Percentiles rank a stretch among this genome's conserved stretches.
Evolutionary conservation across 2,113 vertebrate species (phyloP).

Genomic region (Tricholaema leucomelas): DNA sequence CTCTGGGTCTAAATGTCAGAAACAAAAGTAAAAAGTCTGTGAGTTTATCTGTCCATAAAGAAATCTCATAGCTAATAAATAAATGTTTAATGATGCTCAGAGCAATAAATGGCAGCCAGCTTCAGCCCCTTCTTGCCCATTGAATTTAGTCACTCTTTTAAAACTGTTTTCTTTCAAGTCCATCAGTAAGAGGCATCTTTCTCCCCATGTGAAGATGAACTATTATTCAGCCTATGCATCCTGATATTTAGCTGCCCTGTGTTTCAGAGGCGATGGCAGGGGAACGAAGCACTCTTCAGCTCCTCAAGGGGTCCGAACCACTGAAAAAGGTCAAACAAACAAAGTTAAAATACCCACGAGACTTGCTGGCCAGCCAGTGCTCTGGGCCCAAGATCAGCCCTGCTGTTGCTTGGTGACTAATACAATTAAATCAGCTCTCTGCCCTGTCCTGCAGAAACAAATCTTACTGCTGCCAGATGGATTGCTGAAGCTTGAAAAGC

Average conservation of each 20-base stretch:
- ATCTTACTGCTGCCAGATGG: slow-evolving; percentile 69
- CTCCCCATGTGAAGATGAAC: not conserved
- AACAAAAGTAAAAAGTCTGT: not conserved
- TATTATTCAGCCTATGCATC: not conserved
- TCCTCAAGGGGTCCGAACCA: slow-evolving; percentile 19
- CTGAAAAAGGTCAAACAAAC: slow-evolving; percentile 51
- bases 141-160: not conserved
- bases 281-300: slow-evolving; percentile 1
- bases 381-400: slow-evolving; percentile 52
- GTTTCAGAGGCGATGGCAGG: not conserved
- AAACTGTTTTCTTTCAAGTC: not conserved
- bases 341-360: slow-evolving; percentile 37
- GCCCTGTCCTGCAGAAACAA: slow-evolving; percentile 38
- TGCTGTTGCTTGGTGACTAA: slow-evolving; percentile 71
- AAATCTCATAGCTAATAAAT: not conserved
- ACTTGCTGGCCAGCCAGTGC: slow-evolving; percentile 26
- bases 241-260: not conserved
- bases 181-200: not conserved
- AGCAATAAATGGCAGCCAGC: not conserved
- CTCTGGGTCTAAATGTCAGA: not conserved
- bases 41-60: not conserved
- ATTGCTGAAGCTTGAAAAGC: slow-evolving; percentile 77
- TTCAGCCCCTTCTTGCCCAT: not conserved
- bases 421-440: slow-evolving; percentile 49
- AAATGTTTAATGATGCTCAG: not conserved